A percentile compares a stretch with the other conserved stretches of the same genome.
These are phyloP conservation scores for Rousettus leschenaultii DNA, from an alignment of 2,113 vertebrate species.

Conservation along the genomic window DNA sequence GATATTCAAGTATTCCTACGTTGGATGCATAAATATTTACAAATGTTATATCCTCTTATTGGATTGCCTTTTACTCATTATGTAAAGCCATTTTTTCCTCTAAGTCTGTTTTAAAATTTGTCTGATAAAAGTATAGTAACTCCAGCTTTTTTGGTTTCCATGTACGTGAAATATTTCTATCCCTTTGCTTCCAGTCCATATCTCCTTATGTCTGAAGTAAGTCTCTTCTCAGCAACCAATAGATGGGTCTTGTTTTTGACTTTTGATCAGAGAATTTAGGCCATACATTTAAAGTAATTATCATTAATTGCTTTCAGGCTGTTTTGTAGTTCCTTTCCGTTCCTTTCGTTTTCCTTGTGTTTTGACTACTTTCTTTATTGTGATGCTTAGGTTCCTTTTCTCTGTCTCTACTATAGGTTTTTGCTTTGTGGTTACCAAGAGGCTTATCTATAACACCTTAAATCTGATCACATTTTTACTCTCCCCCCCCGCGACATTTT, in stretches of 20 bases:
- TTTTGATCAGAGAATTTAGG: not conserved
- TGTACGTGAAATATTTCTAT: not conserved
- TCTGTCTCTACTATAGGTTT: not conserved
- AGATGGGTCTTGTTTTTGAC: not conserved
- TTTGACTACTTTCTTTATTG: not conserved
- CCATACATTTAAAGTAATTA: not conserved
- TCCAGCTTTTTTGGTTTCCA: not conserved
- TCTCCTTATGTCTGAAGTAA: not conserved
- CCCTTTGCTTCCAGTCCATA: not conserved
- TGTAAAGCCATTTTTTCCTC: not conserved
- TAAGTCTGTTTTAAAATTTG: not conserved
- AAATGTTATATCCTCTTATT: not conserved
- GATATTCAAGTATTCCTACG: not conserved
- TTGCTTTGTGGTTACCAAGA: not conserved
- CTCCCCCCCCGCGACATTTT: not conserved
- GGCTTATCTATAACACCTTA: not conserved
- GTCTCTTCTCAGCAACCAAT: not conserved
- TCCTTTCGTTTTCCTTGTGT: not conserved
- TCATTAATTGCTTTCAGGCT: not conserved
- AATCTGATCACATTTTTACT: not conserved
- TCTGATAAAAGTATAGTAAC: not conserved
- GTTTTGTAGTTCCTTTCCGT: not conserved
- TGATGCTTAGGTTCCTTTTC: too few species aligned
- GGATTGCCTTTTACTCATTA: not conserved
- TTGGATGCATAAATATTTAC: not conserved